Evolutionary conservation across 2,113 vertebrate species (phyloP).

Genomic region (Neoarius graeffei): DNA sequence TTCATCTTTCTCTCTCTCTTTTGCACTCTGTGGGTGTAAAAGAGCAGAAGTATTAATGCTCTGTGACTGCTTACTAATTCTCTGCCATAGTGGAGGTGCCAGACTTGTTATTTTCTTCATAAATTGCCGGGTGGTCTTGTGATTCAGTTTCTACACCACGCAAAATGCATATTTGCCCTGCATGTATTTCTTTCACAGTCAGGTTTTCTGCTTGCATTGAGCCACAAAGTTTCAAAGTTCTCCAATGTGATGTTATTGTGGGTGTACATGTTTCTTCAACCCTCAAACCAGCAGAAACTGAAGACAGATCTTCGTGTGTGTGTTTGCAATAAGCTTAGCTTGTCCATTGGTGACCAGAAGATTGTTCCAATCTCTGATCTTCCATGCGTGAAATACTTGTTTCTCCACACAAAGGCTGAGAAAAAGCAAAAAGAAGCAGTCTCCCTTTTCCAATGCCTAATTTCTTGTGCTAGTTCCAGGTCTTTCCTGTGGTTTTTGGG

Average conservation of each 20-base stretch:
- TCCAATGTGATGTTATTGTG: neutral
- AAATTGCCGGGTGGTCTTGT: slow-evolving; percentile 24
- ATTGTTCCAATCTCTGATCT: neutral
- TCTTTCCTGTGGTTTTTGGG: neutral
- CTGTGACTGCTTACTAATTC: slow-evolving; percentile 17
- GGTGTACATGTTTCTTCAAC: neutral
- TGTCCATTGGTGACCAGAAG: neutral
- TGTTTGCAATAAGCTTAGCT: neutral
- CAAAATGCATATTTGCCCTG: neutral
- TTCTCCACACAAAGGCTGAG: neutral
- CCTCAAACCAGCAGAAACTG: neutral
- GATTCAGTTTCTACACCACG: slow-evolving; percentile 18
- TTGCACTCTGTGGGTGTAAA: slow-evolving; percentile 16
- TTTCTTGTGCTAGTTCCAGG: neutral
- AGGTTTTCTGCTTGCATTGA: slow-evolving; percentile 12
- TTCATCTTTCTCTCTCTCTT: neutral
- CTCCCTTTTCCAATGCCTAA: too few species aligned
- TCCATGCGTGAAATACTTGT: neutral
- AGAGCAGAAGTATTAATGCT: slow-evolving; percentile 25
- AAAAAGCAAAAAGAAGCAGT: neutral
- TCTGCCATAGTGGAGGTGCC: slow-evolving; percentile 30
- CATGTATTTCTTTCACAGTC: neutral
- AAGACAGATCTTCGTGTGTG: neutral
- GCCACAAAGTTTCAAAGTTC: neutral
- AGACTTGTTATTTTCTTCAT: slow-evolving; percentile 38